Evolutionary conservation across 2,888 invertebrate genomes (phyloP).

Genomic region (Melanotus villosus): DNA sequence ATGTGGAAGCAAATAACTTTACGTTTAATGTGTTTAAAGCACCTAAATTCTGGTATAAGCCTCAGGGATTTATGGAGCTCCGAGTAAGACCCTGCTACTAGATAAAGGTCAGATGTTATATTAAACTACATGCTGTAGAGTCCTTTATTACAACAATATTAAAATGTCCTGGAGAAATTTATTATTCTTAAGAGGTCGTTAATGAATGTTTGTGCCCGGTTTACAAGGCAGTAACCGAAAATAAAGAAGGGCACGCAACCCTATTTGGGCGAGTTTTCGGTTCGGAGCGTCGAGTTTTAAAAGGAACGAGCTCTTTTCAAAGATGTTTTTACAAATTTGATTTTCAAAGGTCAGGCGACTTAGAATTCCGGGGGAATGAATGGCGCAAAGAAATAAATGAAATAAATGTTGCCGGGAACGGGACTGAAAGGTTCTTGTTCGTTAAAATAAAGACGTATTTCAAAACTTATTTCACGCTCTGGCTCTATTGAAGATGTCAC

Average conservation of each 20-base stretch:
- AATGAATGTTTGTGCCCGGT: slow-evolving; percentile 20
- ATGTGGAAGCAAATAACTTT: slow-evolving; percentile 44
- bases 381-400: slow-evolving; percentile 36
- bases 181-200: slow-evolving; percentile 29
- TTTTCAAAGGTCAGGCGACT: slow-evolving; percentile 31
- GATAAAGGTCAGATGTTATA: slow-evolving; percentile 48
- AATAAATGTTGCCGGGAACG: slow-evolving; percentile 32
- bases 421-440: slow-evolving; percentile 30
- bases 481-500: slow-evolving; percentile 36
- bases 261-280: slow-evolving; percentile 3
- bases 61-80: slow-evolving; percentile 46
- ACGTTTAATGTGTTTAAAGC: slow-evolving; percentile 49
- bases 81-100: slow-evolving; percentile 40
- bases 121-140: slow-evolving; percentile 34
- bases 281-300: slow-evolving; percentile 7
- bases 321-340: slow-evolving; percentile 31
- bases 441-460: slow-evolving; percentile 41
- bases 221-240: neutral
- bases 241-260: neutral
- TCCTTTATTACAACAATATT: slow-evolving; percentile 43
- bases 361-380: slow-evolving; percentile 32
- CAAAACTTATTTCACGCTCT: slow-evolving; percentile 34
- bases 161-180: slow-evolving; percentile 42
- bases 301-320: slow-evolving; percentile 22
- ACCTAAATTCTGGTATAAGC: slow-evolving; percentile 46